Base-by-base conservation (phyloP, 2,797 vertebrate genomes). In the Pagetopsis macropterus region DNA sequence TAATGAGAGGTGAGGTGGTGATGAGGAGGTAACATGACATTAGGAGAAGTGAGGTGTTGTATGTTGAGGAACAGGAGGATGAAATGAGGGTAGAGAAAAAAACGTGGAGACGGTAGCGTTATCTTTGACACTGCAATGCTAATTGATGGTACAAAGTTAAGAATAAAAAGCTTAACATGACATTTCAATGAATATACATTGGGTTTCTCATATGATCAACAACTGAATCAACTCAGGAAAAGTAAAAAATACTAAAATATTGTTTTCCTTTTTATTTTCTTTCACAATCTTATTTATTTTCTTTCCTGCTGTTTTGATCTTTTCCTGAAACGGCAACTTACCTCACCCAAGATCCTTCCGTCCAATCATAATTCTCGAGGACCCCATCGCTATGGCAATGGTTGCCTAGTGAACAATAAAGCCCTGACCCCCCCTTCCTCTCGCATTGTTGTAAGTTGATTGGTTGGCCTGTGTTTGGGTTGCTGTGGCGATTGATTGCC, bases 381-480 rank as follows among this genome's bases (percentile, higher is more conserved):
- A 93, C 89, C 90, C 92, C 92, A 91, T 95, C 92, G 92, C 93
- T 93, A 94, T 91, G 94, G 94, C 93, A 93, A 93, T 85, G 94
- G 93, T 94, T 93, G 90, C 94, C 94, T 95, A 94, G 93, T 92
- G 92, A 93, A 92, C 86, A 91, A 94, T 94, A 94, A 95, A 95
- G 94, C 93, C 93, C 94, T 83, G 92, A 92, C 88, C 95, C 94
- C 94, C 92, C 91, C 91, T 91, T 90, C 93, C 92, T 92, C 89
- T 92, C 91, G 73, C 89, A 88, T 90, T 89, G 91, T 94, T 94
- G 93, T 94, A 94, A 93, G 90, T 94, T 93, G 88, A 92, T 92
- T 92, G 91, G 91, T 90, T 91, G 88, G 93, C 90, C 91, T 94
- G 92, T 94, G 92, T 94, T 93, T 93, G 92, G 93, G 91, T 94